Evolutionary conservation across 2,888 invertebrate genomes (phyloP).

Genomic region (Mechanitis messenoides): DNA sequence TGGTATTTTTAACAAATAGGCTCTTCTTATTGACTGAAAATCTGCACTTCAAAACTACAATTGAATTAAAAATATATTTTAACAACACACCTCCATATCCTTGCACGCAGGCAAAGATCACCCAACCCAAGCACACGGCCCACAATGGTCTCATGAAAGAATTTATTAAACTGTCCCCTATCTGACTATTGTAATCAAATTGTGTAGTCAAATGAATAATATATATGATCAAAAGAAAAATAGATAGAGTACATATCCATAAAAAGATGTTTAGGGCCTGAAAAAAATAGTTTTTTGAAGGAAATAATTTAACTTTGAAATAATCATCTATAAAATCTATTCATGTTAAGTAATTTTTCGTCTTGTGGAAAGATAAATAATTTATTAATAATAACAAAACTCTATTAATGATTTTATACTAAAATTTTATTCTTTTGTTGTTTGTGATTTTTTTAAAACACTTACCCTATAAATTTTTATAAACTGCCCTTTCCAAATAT

Average conservation of each 20-base stretch:
- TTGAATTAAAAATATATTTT: background rate
- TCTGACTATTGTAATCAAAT: slow-evolving; percentile 29
- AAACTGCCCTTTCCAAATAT: slow-evolving; percentile 41
- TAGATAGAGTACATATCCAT: background rate
- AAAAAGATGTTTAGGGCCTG: background rate
- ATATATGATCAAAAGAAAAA: background rate
- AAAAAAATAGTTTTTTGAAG: background rate
- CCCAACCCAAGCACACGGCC: slow-evolving; percentile 47
- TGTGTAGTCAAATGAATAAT: slow-evolving; percentile 8
- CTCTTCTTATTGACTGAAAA: no score
- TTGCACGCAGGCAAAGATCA: slow-evolving; percentile 49
- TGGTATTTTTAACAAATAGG: no score
- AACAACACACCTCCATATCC: slow-evolving; percentile 58
- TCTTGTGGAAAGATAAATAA: no score
- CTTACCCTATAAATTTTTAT: slow-evolving; percentile 33
- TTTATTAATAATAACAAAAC: no score
- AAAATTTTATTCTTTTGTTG: no score
- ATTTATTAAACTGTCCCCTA: slow-evolving; percentile 32
- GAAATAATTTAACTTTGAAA: no score
- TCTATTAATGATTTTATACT: no score
- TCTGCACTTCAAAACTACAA: no score
- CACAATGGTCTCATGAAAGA: slow-evolving; percentile 49
- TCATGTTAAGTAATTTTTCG: no score
- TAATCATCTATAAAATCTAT: no score
- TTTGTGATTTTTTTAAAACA: background rate